These are phyloP conservation scores for Halictus quadricinctus DNA, from an alignment of 2,888 invertebrate genomes.

Conservation along the genomic window DNA sequence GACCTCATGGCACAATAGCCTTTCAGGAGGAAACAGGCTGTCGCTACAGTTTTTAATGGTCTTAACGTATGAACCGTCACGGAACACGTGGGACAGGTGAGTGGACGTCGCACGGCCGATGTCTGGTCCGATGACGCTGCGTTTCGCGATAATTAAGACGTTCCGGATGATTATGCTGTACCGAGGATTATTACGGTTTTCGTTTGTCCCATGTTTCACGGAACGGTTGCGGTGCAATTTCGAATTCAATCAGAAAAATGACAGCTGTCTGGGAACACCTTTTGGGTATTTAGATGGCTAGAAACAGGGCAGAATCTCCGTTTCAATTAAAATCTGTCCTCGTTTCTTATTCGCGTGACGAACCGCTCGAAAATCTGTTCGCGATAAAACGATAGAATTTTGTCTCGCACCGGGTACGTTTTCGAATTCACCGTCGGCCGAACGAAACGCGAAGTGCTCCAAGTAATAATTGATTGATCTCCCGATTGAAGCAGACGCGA, in stretches of 20 bases:
- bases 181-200: not conserved
- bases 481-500: conserved; percentile 18
- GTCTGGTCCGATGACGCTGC: conserved; percentile 17
- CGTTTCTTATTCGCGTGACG: not conserved
- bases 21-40: conserved; percentile 27
- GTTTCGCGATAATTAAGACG: not conserved
- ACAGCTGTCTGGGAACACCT: not conserved
- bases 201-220: not conserved
- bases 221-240: not conserved
- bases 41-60: conserved; percentile 32
- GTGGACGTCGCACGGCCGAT: not conserved
- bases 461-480: conserved; percentile 2
- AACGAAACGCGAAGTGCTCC: not conserved
- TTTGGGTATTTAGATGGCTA: not conserved
- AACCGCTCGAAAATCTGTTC: not conserved
- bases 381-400: not conserved
- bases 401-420: not conserved
- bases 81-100: conserved; percentile 33
- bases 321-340: not conserved
- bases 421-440: not conserved
- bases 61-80: conserved; percentile 9
- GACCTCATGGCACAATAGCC: conserved; percentile 37
- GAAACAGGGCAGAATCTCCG: not conserved
- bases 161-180: not conserved
- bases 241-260: not conserved